These are phyloP conservation scores for Peromyscus maniculatus DNA, from an alignment of 2,113 vertebrate species.

Conservation along the genomic window DNA sequence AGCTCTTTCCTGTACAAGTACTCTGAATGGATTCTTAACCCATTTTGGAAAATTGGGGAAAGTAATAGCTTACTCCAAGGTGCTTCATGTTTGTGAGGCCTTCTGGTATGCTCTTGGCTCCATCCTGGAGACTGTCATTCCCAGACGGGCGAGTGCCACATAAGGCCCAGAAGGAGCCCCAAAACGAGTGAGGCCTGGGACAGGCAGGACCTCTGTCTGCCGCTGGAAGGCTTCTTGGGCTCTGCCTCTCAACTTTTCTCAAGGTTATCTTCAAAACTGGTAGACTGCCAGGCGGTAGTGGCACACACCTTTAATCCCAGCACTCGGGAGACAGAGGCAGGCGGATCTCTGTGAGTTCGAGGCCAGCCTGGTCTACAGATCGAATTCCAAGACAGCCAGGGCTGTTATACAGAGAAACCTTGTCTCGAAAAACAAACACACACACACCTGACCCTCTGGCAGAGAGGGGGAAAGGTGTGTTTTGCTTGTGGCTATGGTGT, in stretches of 20 bases:
- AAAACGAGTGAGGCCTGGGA: fast-evolving
- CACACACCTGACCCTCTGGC: not conserved
- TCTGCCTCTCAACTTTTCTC: not conserved
- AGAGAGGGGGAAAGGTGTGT: not conserved
- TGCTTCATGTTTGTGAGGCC: not conserved
- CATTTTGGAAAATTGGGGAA: not conserved
- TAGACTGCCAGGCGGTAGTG: no score
- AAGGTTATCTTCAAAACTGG: not conserved
- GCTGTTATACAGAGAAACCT: no score
- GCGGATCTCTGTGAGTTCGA: no score
- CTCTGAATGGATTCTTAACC: constrained; percentile 36
- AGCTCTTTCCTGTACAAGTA: constrained; percentile 8
- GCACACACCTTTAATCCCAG: no score
- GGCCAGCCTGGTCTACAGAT: no score
- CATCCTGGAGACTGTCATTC: not conserved
- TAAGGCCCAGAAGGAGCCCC: not conserved
- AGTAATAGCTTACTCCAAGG: not conserved
- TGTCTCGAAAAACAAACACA: not conserved
- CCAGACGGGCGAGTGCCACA: fast-evolving
- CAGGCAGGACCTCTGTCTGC: not conserved
- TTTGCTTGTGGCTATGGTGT: not conserved
- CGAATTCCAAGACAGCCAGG: no score
- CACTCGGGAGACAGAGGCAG: no score
- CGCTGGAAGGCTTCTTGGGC: not conserved
- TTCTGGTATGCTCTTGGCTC: not conserved